Percentiles rank a stretch among this genome's conserved stretches.
These are phyloP conservation scores for Exocentrus adspersus DNA, from an alignment of 2,888 invertebrate species.

Conservation along the genomic window DNA sequence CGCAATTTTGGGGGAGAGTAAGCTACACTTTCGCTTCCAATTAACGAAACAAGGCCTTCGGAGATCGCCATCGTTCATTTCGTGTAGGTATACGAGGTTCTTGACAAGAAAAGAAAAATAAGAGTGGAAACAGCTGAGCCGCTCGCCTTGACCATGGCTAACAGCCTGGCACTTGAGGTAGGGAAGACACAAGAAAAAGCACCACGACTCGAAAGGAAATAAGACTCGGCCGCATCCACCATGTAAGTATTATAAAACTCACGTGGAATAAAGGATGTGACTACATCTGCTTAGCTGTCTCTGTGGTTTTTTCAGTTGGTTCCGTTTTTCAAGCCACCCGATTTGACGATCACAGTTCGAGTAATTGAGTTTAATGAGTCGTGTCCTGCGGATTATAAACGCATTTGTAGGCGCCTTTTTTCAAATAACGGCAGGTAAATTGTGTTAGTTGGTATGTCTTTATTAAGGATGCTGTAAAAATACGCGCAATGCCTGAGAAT, in stretches of 20 bases:
- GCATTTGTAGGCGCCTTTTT: background rate
- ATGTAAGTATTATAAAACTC: constrained; percentile 43
- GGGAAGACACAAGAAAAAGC: constrained; percentile 36
- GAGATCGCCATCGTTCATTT: constrained; percentile 17
- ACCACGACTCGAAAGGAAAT: constrained; percentile 36
- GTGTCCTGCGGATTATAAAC: background rate
- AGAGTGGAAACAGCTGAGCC: constrained; percentile 42
- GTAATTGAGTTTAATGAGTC: background rate
- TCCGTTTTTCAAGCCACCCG: background rate
- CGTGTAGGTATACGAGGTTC: background rate
- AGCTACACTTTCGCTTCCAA: constrained; percentile 22
- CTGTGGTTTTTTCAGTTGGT: constrained; percentile 8
- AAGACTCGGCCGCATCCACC: constrained; percentile 31
- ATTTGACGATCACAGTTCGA: constrained; percentile 5
- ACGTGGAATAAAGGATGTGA: constrained; percentile 37
- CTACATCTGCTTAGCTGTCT: constrained; percentile 38
- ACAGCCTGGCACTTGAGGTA: constrained; percentile 40
- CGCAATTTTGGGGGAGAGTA: background rate
- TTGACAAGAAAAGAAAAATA: constrained; percentile 1
- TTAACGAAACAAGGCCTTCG: constrained; percentile 8
- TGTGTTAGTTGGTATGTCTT: background rate
- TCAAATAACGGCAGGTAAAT: background rate
- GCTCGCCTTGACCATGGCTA: constrained; percentile 46
- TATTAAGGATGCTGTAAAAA: background rate
- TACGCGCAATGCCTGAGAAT: too few relatives aligned